Base-by-base conservation (phyloP, 2,888 invertebrate species). In the Erannis defoliaria region DNA sequence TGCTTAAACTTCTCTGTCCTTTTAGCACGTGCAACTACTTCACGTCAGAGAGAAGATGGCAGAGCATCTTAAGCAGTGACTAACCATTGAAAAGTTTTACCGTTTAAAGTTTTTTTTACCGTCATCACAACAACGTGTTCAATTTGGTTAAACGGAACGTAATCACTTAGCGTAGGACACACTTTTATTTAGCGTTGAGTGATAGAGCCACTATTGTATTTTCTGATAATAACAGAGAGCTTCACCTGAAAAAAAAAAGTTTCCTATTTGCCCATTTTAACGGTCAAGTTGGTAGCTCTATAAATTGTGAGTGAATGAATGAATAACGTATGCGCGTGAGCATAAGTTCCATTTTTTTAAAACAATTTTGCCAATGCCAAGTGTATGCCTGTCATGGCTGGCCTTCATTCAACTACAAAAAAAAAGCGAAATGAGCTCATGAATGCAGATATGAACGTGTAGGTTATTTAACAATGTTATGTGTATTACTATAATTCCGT, bases 381-480 rank as follows among this genome's bases (percentile, higher is more conserved):
- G 10, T 18, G 8, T n/a, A 12, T 51, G 51, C 38, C 38, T 37
- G 38, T 38, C 50, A 51, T 19, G 38, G 33, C 29, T 77, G 83
- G 80, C 86, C 87, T 86, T 85, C 84, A 74, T 49, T 61, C 54
- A 82, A 73, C 71, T 66, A 72, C 79, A 81, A 81, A 79, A 83
- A 77, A 78, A 80, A 73, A 68, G 74, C 16, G 77, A 67, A 37
- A 51, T 38, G 35, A 50, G 46, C 54, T 62, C 77, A 80, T 74
- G 76, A 81, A 78, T 79, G 80, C 77, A 82, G 80, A 77, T 78
- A 82, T 75, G 74, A 73, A 80, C 78, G 71, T 78, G 77, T 77
- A 84, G 83, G 86, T 85, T 87, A 86, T 84, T 81, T 81, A 76
- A 77, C 76, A 75, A 74, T 79, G 75, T 74, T 72, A 70, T 65